Percentiles rank a stretch among this genome's conserved stretches.
These are phyloP conservation scores for Pagrus major DNA, from an alignment of 2,113 vertebrate genomes.

Conservation along the genomic window DNA sequence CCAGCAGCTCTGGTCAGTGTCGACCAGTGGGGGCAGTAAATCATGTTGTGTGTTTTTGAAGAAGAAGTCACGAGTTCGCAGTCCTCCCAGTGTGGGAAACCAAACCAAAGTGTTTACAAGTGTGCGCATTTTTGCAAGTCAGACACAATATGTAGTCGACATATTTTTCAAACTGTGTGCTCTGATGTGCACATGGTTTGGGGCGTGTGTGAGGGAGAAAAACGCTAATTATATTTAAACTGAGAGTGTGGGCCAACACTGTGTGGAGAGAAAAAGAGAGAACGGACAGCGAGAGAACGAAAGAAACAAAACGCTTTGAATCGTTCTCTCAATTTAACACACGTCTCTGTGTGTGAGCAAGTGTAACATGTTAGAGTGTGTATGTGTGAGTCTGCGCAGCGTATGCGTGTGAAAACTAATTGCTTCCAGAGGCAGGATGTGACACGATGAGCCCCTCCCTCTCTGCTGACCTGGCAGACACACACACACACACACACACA, in stretches of 20 bases:
- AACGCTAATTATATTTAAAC: background rate
- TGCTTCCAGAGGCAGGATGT: conserved; percentile 82
- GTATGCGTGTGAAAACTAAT: conserved; percentile 80
- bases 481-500: conserved; percentile 49
- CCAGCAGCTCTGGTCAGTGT: background rate
- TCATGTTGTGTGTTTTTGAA: conserved; percentile 2
- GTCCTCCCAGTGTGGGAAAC: background rate
- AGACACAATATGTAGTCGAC: background rate
- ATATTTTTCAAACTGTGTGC: background rate
- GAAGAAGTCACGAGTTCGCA: too few relatives aligned
- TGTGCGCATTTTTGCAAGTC: background rate
- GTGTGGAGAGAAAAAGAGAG: background rate
- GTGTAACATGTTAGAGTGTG: conserved; percentile 17
- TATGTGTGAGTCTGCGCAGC: conserved; percentile 46
- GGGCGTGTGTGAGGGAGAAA: background rate
- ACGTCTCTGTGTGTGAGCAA: background rate
- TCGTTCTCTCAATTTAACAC: background rate
- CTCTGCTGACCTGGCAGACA: conserved; percentile 74
- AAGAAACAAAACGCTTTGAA: too few relatives aligned
- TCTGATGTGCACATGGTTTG: background rate
- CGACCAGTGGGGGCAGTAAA: background rate
- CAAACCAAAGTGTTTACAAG: background rate
- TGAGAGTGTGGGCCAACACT: conserved; percentile 3
- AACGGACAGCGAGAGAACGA: background rate
- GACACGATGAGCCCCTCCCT: conserved; percentile 70